Base-by-base conservation (phyloP, 1,140 invertebrate genomes). In the Pentalonia nigronervosa region DNA sequence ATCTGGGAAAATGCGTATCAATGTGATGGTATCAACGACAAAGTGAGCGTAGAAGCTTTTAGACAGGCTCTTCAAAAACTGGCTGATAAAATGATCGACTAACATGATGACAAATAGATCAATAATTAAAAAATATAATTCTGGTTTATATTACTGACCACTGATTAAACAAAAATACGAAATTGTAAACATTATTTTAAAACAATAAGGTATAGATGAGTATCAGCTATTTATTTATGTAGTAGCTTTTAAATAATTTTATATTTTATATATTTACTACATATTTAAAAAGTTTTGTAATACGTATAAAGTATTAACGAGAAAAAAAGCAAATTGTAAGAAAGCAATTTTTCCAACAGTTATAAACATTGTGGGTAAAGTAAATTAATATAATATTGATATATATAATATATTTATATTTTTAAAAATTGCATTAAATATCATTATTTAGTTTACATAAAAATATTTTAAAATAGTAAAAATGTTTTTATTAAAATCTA, bases 11-110 rank as follows among this genome's bases (percentile, higher is more conserved):
- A 53, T 41, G 91, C 76, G 20, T 92, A 53, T 7, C 45, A 20
- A 50, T 36, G 81, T 53, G 81, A 50, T 30, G 91, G 81, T 25
- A 4, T 20, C 21, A 34, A 84, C 6, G 76, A 53, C 17, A 50
- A 84, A 90, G 91, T 92, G 11, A 92, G 81, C 47, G 7, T 92
- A 36, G 91, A 92, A 84, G n/a, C 17, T 23, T 92, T 92, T 50
- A 83, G 76, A 41, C 91, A 84, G n/a, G 76, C 56, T 45, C 36
- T 91, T 36, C 86, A 87, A 87, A 47, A 87, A 30, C 41, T 84
- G 21, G 41, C 81, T 1, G 2, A 34, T 4, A 83, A 7, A 76
- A 76, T 20, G 60, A 7, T n/a, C 14, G 60, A 76, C 30, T 14
- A 67, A 67, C n/a, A 34, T 17, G 14, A 17, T 14, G n/a, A 76